Conservation (phyloP, 2,797 vertebrate genomes). For the Alfaro cultratus region DNA sequence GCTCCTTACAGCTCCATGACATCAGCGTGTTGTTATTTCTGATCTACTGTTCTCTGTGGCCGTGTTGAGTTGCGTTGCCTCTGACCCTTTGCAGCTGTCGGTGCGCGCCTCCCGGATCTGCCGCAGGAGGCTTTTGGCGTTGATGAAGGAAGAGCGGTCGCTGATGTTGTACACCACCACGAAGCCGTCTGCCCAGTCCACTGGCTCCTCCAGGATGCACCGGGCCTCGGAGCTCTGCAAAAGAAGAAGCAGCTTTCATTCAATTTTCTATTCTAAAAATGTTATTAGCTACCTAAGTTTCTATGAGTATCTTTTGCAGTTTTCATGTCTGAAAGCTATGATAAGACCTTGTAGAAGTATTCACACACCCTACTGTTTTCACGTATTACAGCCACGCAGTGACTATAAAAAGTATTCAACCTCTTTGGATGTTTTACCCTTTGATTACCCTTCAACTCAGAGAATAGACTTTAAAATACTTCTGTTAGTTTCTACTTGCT, state of each 20-base stretch:
- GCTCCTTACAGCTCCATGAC: not conserved
- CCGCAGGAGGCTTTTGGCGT: conserved; percentile 77
- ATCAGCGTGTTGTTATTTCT: no score
- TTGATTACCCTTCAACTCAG: not conserved
- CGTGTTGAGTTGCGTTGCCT: not conserved
- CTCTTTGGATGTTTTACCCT: not conserved
- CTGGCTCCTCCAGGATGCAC: conserved; percentile 79
- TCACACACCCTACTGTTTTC: not conserved
- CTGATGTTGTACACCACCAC: conserved; percentile 85
- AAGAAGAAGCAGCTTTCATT: not conserved
- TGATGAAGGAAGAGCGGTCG: conserved; percentile 78
- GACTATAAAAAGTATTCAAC: not conserved
- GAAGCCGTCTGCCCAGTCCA: conserved; percentile 84
- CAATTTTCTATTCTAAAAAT: not conserved
- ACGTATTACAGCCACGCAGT: not conserved
- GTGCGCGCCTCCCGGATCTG: conserved; percentile 77
- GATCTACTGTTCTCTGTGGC: not conserved
- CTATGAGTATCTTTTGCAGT: not conserved
- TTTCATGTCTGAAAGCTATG: not conserved
- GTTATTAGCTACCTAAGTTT: not conserved
- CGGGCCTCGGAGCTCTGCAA: conserved; percentile 72
- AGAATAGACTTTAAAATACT: no score
- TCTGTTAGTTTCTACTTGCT: no score
- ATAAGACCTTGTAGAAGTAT: not conserved
- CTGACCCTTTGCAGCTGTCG: conserved; percentile 82